phyloP scores from a whole-genome alignment of 2,888 invertebrate genomes.

The Candidula unifasciata region DNA sequence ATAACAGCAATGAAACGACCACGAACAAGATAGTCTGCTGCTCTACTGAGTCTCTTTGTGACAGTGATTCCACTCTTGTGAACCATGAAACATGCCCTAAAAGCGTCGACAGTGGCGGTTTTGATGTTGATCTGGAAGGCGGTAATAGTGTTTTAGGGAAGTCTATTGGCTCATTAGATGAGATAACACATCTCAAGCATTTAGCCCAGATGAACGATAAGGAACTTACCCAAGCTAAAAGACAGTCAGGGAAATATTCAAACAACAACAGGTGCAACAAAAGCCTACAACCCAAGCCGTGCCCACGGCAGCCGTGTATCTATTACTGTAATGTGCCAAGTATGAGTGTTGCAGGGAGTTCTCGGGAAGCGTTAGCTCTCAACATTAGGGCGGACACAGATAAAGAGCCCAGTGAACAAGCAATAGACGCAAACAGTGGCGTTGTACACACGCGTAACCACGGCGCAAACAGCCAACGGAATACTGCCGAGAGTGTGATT shows the following conservation, averaged over 20 bases:
- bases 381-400: not conserved
- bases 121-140: not conserved
- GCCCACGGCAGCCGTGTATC: not conserved
- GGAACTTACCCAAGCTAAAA: not conserved
- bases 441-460: no score
- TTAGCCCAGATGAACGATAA: not conserved
- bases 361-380: not conserved
- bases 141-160: not conserved
- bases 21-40: not conserved
- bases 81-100: not conserved
- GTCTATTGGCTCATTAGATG: not conserved
- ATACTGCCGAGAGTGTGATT: no score
- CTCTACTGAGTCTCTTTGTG: not conserved
- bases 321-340: not conserved
- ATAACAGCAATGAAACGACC: not conserved
- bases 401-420: not conserved
- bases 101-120: not conserved
- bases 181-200: not conserved
- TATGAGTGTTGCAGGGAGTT: not conserved
- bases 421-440: not conserved
- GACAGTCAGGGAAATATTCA: not conserved
- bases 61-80: no score
- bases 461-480: no score
- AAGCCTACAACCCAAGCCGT: not conserved
- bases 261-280: not conserved